Evolutionary conservation across 2,888 invertebrate species (phyloP).

Genomic region (Mactromeris polynyma): DNA sequence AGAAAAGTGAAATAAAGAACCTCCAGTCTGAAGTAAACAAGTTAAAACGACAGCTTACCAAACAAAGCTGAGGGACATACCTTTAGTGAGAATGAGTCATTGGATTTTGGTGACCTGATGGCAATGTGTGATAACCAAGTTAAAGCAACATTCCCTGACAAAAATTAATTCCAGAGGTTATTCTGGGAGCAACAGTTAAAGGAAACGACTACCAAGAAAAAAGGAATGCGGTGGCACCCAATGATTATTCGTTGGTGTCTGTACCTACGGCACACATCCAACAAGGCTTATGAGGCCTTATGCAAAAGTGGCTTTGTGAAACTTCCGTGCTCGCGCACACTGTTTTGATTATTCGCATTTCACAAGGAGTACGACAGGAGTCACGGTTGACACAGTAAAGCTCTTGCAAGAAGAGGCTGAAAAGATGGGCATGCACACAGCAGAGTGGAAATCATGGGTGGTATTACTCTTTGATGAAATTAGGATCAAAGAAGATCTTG

Average conservation of each 20-base stretch:
- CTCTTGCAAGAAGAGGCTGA: neutral
- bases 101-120: neutral
- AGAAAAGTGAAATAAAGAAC: neutral
- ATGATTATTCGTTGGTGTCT: slow-evolving; percentile 57
- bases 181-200: neutral
- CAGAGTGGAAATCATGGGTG: slow-evolving; percentile 6
- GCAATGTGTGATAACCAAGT: neutral
- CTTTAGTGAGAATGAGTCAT: neutral
- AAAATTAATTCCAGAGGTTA: neutral
- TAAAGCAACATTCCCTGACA: neutral
- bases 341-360: slow-evolving; percentile 33
- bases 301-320: slow-evolving; percentile 33
- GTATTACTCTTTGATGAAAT: slow-evolving; percentile 56
- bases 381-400: neutral
- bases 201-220: neutral
- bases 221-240: slow-evolving; percentile 60
- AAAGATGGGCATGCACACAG: neutral
- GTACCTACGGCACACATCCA: slow-evolving; percentile 41
- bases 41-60: neutral
- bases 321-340: slow-evolving; percentile 15
- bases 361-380: neutral
- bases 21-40: neutral
- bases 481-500: slow-evolving; percentile 58
- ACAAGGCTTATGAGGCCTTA: slow-evolving; percentile 44
- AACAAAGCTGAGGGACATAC: neutral